These are phyloP conservation scores for Calidris pugnax DNA, from an alignment of 2,113 vertebrate genomes.

Conservation along the genomic window DNA sequence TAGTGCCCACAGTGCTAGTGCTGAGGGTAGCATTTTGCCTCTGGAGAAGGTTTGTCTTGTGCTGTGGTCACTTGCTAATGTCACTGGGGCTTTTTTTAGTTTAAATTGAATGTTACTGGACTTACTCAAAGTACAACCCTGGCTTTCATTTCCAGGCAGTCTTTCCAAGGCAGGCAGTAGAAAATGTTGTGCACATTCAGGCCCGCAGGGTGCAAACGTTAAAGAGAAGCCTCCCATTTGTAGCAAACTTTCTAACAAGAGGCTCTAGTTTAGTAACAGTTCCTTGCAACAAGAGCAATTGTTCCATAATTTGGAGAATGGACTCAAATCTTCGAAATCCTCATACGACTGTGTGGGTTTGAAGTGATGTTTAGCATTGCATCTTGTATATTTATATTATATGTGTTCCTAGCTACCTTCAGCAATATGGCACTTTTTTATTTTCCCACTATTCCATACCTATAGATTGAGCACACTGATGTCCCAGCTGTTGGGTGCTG, in stretches of 20 bases:
- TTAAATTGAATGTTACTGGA: neutral
- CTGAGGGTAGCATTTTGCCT: neutral
- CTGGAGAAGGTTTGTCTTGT: neutral
- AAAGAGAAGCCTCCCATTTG: neutral
- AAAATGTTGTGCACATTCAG: neutral
- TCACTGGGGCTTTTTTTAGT: neutral
- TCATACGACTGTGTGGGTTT: neutral
- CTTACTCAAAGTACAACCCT: neutral
- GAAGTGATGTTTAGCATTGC: neutral
- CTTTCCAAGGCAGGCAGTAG: neutral
- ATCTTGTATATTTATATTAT: neutral
- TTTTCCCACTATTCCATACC: neutral
- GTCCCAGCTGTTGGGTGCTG: neutral
- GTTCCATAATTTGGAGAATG: neutral
- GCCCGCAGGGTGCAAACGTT: neutral
- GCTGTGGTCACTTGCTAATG: neutral
- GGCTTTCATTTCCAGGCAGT: neutral
- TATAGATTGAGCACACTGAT: fast-evolving
- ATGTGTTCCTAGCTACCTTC: neutral
- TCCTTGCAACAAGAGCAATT: neutral
- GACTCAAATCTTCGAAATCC: neutral
- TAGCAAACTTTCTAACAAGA: neutral
- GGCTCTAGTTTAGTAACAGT: neutral
- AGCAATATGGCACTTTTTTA: neutral
- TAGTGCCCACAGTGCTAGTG: neutral